Evolutionary conservation across 2,113 vertebrate species (phyloP).

Genomic region (Oreocharis arfaki): DNA sequence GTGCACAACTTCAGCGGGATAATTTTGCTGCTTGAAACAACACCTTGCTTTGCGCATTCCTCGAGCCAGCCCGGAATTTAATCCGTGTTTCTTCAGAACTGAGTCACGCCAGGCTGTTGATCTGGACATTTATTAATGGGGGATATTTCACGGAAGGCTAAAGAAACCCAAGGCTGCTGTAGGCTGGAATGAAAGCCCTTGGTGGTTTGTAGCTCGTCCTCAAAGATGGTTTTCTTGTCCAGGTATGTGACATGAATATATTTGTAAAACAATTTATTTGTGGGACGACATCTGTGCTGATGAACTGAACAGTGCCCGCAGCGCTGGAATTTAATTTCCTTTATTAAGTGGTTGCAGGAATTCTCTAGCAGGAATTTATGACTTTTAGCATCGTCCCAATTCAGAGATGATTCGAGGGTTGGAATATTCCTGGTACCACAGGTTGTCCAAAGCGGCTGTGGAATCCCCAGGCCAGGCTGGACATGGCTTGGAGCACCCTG

Average conservation of each 20-base stretch:
- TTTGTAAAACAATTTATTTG: neutral
- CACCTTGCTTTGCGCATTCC: neutral
- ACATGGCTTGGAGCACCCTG: neutral
- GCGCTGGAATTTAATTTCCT: neutral
- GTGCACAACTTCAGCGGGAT: neutral
- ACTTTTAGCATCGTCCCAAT: rapidly evolving
- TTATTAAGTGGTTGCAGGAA: too few relatives aligned
- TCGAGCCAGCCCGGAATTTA: neutral
- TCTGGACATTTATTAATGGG: neutral
- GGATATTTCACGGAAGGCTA: neutral
- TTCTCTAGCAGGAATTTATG: rapidly evolving
- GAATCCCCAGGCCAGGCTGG: neutral
- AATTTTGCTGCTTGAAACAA: neutral
- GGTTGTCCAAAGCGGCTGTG: neutral
- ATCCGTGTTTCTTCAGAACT: neutral
- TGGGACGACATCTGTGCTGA: neutral
- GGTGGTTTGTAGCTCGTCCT: neutral
- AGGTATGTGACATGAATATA: neutral
- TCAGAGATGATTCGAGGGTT: neutral
- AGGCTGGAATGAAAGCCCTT: neutral
- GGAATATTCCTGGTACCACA: neutral
- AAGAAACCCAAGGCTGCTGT: neutral
- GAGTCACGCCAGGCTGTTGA: neutral
- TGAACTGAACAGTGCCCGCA: neutral
- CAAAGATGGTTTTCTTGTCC: neutral